Evolutionary conservation across 2,888 invertebrate genomes (phyloP), one percentile per base, ranked within the genome.

Genomic region (Pyralis farinalis): DNA sequence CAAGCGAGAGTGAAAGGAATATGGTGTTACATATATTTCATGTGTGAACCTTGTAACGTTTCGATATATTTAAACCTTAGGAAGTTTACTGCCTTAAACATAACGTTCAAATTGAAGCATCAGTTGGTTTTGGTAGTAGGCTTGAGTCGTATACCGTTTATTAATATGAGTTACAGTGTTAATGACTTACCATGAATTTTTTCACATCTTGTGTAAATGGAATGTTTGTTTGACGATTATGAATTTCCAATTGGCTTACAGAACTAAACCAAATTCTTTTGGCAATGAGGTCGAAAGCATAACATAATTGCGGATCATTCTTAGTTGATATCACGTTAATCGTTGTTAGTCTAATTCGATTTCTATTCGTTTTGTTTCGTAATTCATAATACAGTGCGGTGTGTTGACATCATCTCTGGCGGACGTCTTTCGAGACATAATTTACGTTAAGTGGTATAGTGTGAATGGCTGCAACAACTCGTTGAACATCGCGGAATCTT

Each of bases 1-100:
- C 57, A 54, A 57, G 55, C 64, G 82, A 86, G 68, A 85, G 83
- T 78, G 83, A 86, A 84, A 84, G 78, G 67, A 70, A 65, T 58
- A 53, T 47, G 44, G 49, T 53, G 59, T 53, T 55, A 57, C 47
- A 49, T 49, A 52, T 55, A 49, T 47, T 39, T 43, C 32, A 42
- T 46, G 34, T 39, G 22, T 33, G 27, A 21, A 29, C 33, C 12
- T 35, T 27, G 20, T 30, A 33, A 43, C 22, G 8, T 28, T 22
- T 37, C 21, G 22, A 31, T 29, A 21, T 11, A 30, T 30, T n/a
- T 7, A 16, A 12, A 9, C 20, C 12, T 11, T 11, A 12, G n/a
- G 29, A 29, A 10, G 5, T 21, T 37, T 37, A 30, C 7, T 10
- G 8, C 1, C 0, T 30, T 16, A 4, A 4, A 7, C 2, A 21